A percentile compares a stretch with the other conserved stretches of the same genome.
Evolutionary conservation across 2,888 invertebrate species (phyloP).

Genomic region (Archips crataeganus): DNA sequence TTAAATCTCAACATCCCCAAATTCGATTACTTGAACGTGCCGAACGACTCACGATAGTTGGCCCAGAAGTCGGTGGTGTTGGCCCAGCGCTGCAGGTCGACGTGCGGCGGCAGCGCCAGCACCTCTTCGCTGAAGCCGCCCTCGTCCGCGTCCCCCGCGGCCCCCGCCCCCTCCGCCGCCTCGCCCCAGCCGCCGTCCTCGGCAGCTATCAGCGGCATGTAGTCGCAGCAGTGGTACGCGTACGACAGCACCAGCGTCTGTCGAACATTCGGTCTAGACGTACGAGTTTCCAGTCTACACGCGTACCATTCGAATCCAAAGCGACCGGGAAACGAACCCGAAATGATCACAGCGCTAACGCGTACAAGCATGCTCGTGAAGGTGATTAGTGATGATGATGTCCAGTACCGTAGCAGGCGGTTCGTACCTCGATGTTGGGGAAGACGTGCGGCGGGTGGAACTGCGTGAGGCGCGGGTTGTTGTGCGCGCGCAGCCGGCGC

Average conservation of each 20-base stretch:
- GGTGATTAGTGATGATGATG: too few species aligned
- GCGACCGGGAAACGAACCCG: too few species aligned
- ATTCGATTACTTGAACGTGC: background rate
- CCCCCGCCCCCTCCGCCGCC: slow-evolving; percentile 84
- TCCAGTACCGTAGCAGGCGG: background rate
- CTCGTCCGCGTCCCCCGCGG: slow-evolving; percentile 56
- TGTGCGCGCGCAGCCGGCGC: slow-evolving; percentile 95
- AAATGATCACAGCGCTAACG: too few species aligned
- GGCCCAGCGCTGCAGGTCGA: slow-evolving; percentile 91
- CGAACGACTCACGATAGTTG: slow-evolving; percentile 88
- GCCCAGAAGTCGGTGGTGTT: slow-evolving; percentile 94
- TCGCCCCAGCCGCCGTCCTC: slow-evolving; percentile 85
- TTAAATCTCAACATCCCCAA: background rate
- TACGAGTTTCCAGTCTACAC: too few species aligned
- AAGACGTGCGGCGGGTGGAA: slow-evolving; percentile 95
- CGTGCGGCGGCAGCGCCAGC: slow-evolving; percentile 69
- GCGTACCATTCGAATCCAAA: too few species aligned
- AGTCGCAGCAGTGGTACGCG: slow-evolving; percentile 98
- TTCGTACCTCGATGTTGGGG: slow-evolving; percentile 89
- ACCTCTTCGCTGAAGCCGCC: slow-evolving; percentile 77
- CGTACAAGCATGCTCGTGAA: too few species aligned
- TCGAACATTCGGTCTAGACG: slow-evolving; percentile 31
- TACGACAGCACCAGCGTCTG: slow-evolving; percentile 94
- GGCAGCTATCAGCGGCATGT: slow-evolving; percentile 90
- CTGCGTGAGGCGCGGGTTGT: slow-evolving; percentile 94